Evolutionary conservation across 2,888 invertebrate species (phyloP), one percentile per base, ranked within the genome.

Genomic region (Invenusta paracnida): DNA sequence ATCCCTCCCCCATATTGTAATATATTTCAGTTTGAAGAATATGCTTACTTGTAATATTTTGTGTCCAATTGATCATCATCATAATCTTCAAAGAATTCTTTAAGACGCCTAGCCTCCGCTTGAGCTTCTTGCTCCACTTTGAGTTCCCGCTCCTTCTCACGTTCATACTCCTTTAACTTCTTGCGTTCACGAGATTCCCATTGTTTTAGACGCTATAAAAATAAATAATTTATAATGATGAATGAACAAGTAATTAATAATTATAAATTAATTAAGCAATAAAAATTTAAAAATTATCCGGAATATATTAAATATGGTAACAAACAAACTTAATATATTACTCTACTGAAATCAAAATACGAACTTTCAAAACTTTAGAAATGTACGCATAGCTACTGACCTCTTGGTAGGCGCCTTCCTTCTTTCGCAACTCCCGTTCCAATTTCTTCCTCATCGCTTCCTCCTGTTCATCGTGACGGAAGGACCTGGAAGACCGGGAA

Each of bases 1-100:
- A n/a, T n/a, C n/a, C n/a, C n/a, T n/a, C n/a, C n/a, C n/a, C n/a
- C n/a, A n/a, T n/a, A n/a, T n/a, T n/a, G n/a, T n/a, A n/a, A n/a
- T n/a, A n/a, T n/a, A n/a, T n/a, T n/a, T n/a, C n/a, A n/a, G n/a
- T n/a, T n/a, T n/a, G n/a, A n/a, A n/a, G n/a, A n/a, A n/a, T n/a
- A 30, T 67, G 90, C 93, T 91, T 90, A 94, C 94, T 96, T 96
- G 93, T 98, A 99, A 93, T 96, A 99, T 93, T 98, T 98, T 83
- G 95, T 94, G 91, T 99, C 99, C 92, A 98, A 97, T 85, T 97
- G 93, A 92, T 98, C 97, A 92, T 99, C 99, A 90, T 98, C 98
- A 90, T 99, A 99, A 92, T 99, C 98, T 92, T 99, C 99, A 0
- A 99, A 93, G 92, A 99, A 99, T 93, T 98, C 96, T 92, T 97